These are phyloP conservation scores for Oxyscelio sp. DNA, from an alignment of 2,888 invertebrate species.

Conservation along the genomic window DNA sequence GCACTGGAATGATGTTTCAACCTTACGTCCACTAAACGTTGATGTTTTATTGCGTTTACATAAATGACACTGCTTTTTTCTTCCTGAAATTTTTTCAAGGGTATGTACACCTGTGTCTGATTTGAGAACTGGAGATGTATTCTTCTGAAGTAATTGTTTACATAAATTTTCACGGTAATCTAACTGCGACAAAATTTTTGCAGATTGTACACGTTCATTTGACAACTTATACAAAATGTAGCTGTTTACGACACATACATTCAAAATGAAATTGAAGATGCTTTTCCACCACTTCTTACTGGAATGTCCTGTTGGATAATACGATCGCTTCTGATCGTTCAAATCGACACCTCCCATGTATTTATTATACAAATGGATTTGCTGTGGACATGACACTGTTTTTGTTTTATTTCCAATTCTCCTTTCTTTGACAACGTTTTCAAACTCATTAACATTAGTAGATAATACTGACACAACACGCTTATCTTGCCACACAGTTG, in stretches of 20 bases:
- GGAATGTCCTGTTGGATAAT: slow-evolving; percentile 4
- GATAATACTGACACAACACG: slow-evolving; percentile 20
- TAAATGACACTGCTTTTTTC: slow-evolving; percentile 1
- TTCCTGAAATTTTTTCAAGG: neutral
- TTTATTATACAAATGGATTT: slow-evolving; percentile 19
- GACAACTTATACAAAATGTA: slow-evolving; percentile 2
- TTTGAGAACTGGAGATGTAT: too few species aligned
- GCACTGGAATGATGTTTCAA: slow-evolving; percentile 26
- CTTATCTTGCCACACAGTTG: slow-evolving; percentile 29
- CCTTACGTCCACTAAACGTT: neutral
- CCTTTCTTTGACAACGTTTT: slow-evolving; percentile 15
- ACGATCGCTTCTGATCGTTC: slow-evolving; percentile 25
- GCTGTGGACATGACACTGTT: neutral
- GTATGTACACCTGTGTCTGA: neutral
- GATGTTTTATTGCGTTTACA: neutral
- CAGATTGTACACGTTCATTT: neutral
- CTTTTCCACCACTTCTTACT: slow-evolving; percentile 47
- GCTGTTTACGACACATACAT: slow-evolving; percentile 29
- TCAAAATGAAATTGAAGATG: slow-evolving; percentile 26
- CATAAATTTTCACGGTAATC: neutral
- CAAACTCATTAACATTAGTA: neutral
- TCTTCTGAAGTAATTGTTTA: slow-evolving; percentile 11
- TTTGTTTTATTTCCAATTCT: neutral
- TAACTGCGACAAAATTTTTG: neutral
- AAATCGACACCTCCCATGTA: slow-evolving; percentile 43